These are phyloP conservation scores for Anodontia alba DNA, from an alignment of 2,888 invertebrate genomes.

Conservation along the genomic window DNA sequence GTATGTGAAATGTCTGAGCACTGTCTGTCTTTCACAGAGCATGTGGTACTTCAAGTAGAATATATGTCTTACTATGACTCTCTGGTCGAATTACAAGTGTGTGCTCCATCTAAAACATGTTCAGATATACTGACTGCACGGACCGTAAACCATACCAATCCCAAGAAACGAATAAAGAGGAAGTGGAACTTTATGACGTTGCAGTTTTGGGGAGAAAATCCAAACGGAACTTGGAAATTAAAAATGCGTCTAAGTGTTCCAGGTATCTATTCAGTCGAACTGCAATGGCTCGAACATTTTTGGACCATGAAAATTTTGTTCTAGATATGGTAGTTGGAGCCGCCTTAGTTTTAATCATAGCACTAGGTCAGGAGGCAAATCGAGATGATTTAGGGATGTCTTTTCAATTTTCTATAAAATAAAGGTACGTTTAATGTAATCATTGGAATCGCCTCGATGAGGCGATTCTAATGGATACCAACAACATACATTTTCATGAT, in stretches of 20 bases:
- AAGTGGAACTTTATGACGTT: constrained; percentile 8
- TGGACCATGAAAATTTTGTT: not conserved
- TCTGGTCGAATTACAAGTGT: not conserved
- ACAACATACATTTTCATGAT: no score
- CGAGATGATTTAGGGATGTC: no score
- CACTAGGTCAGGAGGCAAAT: no score
- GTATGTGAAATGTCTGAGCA: not conserved
- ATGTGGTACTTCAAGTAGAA: not conserved
- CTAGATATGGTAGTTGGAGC: no score
- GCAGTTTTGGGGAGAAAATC: not conserved
- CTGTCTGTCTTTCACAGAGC: not conserved
- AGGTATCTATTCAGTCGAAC: not conserved
- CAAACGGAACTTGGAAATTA: not conserved
- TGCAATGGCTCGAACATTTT: no score
- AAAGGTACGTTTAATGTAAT: no score
- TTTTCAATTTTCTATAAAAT: no score
- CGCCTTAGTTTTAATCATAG: no score
- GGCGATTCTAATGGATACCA: no score
- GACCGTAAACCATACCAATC: not conserved
- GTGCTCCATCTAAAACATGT: not conserved
- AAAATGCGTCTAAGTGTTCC: not conserved
- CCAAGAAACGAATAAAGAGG: not conserved
- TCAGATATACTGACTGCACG: not conserved
- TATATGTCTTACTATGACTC: not conserved
- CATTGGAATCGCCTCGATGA: no score